These are phyloP conservation scores for Coluber constrictor DNA, from an alignment of 2,797 vertebrate genomes.

Conservation along the genomic window DNA sequence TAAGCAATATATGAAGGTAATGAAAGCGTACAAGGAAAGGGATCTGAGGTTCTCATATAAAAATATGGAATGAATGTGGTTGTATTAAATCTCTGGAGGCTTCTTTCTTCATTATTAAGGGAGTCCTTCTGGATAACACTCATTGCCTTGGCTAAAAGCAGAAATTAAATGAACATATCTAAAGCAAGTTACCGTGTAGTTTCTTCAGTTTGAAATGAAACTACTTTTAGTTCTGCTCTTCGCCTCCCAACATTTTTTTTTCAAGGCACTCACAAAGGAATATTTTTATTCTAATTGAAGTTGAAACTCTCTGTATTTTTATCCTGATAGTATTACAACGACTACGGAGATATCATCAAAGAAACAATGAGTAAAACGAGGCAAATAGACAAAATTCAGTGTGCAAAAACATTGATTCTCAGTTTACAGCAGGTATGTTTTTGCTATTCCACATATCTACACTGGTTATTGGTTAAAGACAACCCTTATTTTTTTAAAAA, in stretches of 20 bases:
- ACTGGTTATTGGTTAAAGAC: background rate
- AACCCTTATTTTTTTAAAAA: background rate
- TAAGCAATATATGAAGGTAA: constrained; percentile 99
- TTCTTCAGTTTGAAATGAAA: background rate
- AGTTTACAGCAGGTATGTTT: constrained; percentile 94
- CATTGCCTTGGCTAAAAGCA: background rate
- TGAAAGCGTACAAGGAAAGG: background rate
- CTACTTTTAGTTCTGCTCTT: background rate
- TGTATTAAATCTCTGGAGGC: background rate
- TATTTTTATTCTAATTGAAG: constrained; percentile 29
- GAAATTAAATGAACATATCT: background rate
- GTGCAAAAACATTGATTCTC: constrained; percentile 98
- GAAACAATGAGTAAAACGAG: constrained; percentile 99
- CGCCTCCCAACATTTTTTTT: background rate
- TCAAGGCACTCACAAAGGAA: background rate
- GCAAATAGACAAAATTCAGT: constrained; percentile 98
- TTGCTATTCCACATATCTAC: background rate
- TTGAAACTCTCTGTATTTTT: constrained; percentile 4
- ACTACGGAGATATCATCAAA: constrained; percentile 99
- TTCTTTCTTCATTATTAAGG: background rate
- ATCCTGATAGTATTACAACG: constrained; percentile 91
- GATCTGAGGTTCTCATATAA: background rate
- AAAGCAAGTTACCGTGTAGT: background rate
- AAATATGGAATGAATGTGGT: background rate
- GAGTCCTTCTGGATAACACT: background rate